These are phyloP conservation scores for Marmota flaviventris DNA, from an alignment of 2,113 vertebrate species.

Conservation along the genomic window DNA sequence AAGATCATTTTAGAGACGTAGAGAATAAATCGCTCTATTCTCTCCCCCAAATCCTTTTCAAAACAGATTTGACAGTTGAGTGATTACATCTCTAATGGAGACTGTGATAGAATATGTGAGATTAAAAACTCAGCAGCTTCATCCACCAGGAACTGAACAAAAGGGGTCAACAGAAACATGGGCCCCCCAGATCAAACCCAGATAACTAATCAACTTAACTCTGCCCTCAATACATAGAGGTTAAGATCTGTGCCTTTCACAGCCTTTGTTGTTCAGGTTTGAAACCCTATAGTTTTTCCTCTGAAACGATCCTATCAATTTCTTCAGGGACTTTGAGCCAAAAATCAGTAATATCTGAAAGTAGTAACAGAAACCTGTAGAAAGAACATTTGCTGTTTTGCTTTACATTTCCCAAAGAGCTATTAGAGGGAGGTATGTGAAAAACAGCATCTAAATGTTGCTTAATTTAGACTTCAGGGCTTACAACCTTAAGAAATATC, in stretches of 20 bases:
- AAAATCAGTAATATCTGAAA: conserved; percentile 35
- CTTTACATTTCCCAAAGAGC: neutral
- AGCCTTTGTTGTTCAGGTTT: neutral
- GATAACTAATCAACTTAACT: conserved; percentile 68
- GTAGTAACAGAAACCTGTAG: neutral
- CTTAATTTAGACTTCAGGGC: neutral
- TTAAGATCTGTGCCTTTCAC: neutral
- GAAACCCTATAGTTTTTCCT: conserved; percentile 2
- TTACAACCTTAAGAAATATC: neutral
- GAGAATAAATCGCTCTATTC: conserved; percentile 8
- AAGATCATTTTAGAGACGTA: conserved; percentile 65
- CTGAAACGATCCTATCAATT: neutral
- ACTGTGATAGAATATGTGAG: conserved; percentile 44
- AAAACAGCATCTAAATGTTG: neutral
- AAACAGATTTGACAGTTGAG: conserved; percentile 64
- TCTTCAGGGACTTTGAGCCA: conserved; percentile 1
- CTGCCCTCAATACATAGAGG: conserved; percentile 35
- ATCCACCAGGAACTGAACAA: neutral
- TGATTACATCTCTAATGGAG: conserved; percentile 59
- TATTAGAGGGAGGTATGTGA: neutral
- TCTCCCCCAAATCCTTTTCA: conserved; percentile 63
- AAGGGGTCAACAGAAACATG: conserved; percentile 30
- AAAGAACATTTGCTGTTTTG: neutral
- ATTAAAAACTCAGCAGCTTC: conserved; percentile 58
- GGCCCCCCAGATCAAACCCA: neutral